These are phyloP conservation scores for Xenopus tropicalis DNA, from an alignment of 2,113 vertebrate genomes.

Conservation along the genomic window DNA sequence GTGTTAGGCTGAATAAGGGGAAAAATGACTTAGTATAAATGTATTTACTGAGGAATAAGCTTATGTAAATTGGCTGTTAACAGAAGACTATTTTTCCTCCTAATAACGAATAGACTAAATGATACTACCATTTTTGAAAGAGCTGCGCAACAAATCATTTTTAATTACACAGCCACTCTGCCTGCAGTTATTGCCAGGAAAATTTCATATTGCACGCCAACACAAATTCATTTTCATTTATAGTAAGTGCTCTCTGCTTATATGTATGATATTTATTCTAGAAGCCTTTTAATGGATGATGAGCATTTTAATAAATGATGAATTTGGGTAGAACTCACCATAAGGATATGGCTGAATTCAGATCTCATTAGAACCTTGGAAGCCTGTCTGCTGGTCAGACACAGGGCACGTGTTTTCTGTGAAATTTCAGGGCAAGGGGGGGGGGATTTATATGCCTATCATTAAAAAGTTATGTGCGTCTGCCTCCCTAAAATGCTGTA, in stretches of 20 bases:
- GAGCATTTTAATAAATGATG: slow-evolving; percentile 44
- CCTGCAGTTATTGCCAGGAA: slow-evolving; percentile 35
- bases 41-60: slow-evolving; percentile 17
- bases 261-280: slow-evolving; percentile 38
- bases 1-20: slow-evolving; percentile 5
- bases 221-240: slow-evolving; percentile 46
- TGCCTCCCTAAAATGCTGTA: slow-evolving; percentile 35
- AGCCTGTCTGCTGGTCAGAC: slow-evolving; percentile 16
- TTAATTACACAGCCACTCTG: slow-evolving; percentile 41
- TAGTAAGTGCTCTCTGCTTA: slow-evolving; percentile 43
- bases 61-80: slow-evolving; percentile 23
- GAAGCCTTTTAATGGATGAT: slow-evolving; percentile 41
- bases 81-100: slow-evolving; percentile 30
- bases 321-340: slow-evolving; percentile 28
- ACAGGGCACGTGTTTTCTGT: slow-evolving; percentile 11
- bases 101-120: slow-evolving; percentile 35
- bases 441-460: slow-evolving; percentile 11
- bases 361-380: slow-evolving; percentile 29
- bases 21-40: not conserved
- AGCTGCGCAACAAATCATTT: slow-evolving; percentile 41
- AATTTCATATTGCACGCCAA: slow-evolving; percentile 41
- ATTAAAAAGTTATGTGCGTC: slow-evolving; percentile 9
- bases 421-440: slow-evolving; percentile 21
- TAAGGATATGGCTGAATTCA: slow-evolving; percentile 34
- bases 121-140: slow-evolving; percentile 37